These are phyloP conservation scores for human (Homo sapiens) DNA, from an alignment of 2,113 vertebrate species.

Conservation along the genomic window DNA sequence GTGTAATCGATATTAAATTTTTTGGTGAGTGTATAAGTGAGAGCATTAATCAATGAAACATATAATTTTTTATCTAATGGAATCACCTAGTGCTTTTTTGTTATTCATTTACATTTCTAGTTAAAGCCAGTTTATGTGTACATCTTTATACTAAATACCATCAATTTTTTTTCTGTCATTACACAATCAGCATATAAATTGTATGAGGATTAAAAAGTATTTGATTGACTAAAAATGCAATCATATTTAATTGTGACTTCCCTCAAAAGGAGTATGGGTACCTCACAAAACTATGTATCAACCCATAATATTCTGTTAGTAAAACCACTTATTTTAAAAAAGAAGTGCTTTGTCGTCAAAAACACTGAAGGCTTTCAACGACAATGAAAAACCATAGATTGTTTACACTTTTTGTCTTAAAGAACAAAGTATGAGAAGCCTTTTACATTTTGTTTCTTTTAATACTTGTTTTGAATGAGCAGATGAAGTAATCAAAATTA, in stretches of 20 bases:
- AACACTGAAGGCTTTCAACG: not conserved
- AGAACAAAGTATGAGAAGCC: not conserved
- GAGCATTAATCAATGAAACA: not conserved
- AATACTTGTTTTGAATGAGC: not conserved
- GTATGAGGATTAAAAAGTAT: not conserved
- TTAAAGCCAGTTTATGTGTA: not conserved
- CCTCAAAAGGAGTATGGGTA: not conserved
- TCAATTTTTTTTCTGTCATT: not conserved
- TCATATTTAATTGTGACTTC: constrained; percentile 19
- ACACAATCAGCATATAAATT: not conserved
- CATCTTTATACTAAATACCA: not conserved
- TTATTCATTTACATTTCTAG: not conserved
- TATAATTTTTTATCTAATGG: not conserved
- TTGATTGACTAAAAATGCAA: constrained; percentile 14
- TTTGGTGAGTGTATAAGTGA: not conserved
- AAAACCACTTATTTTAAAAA: not conserved
- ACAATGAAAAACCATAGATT: not conserved
- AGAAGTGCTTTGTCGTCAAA: not conserved
- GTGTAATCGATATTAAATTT: not conserved
- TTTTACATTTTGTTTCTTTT: not conserved
- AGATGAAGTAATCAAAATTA: not conserved
- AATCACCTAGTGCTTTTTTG: not conserved
- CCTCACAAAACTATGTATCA: not conserved
- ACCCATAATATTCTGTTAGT: not conserved
- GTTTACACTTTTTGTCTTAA: not conserved